Conservation (phyloP, 1,140 invertebrate species). For the Aplysia californica region DNA sequence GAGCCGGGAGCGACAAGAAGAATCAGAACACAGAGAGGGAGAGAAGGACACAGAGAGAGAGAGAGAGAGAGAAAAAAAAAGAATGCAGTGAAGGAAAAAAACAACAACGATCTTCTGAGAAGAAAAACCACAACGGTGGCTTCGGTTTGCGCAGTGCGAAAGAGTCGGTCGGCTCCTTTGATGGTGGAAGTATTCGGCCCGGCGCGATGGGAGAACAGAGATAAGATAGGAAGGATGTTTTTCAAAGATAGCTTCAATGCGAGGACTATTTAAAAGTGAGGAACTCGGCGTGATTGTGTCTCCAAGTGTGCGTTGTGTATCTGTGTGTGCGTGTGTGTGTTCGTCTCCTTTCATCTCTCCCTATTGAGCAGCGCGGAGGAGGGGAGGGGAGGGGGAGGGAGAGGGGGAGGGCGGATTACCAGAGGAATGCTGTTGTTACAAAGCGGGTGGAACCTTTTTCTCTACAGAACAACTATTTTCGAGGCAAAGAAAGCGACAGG, state of each 20-base stretch:
- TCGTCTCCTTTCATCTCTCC: too few relatives aligned
- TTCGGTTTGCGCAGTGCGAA: not conserved
- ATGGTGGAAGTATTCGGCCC: not conserved
- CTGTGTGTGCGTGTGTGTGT: too few relatives aligned
- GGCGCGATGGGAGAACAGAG: constrained; percentile 9
- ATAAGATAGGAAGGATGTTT: not conserved
- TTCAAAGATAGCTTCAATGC: not conserved
- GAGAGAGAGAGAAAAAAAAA: not conserved
- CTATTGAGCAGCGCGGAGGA: not conserved
- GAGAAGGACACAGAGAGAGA: too few relatives aligned
- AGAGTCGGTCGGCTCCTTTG: not conserved
- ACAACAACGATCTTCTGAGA: not conserved
- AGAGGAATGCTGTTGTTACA: not conserved
- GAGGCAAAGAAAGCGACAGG: not conserved
- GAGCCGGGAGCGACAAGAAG: too few relatives aligned
- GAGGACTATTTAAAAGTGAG: not conserved
- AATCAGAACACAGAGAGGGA: not conserved
- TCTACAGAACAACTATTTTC: too few relatives aligned
- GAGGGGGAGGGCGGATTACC: not conserved
- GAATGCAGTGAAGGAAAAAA: not conserved
- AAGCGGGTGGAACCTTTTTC: not conserved
- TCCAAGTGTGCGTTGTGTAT: too few relatives aligned
- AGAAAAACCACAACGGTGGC: not conserved
- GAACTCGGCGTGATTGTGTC: too few relatives aligned
- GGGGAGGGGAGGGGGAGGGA: not conserved